Conservation (phyloP, 1,140 invertebrate genomes). For the Macrobrachium rosenbergii region DNA sequence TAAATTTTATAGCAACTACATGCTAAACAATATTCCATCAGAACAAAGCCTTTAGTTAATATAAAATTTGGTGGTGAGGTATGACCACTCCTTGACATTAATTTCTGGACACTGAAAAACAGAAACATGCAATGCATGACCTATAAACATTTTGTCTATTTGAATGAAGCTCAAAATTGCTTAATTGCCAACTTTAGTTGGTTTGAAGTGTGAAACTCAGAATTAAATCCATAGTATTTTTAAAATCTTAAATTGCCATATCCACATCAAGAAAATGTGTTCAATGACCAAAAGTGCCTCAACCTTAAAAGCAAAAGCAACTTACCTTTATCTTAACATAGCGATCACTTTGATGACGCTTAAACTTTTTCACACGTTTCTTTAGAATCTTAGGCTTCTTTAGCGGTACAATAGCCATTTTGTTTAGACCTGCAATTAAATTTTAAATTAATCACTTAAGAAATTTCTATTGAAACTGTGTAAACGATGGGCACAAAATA, state of each 20-base stretch:
- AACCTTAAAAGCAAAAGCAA: conserved; percentile 54
- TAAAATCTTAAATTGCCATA: too few relatives aligned
- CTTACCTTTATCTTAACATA: conserved; percentile 94
- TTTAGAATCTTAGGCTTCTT: conserved; percentile 92
- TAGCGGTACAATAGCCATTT: conserved; percentile 88
- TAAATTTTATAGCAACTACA: conserved; percentile 2
- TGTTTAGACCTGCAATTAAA: conserved; percentile 12
- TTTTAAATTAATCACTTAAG: too few relatives aligned
- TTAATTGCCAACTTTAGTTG: too few relatives aligned
- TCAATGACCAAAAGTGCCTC: conserved; percentile 4
- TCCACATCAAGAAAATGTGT: neutral
- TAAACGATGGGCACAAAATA: too few relatives aligned
- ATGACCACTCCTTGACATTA: neutral
- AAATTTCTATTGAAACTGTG: too few relatives aligned
- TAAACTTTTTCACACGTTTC: conserved; percentile 97
- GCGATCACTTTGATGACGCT: conserved; percentile 95
- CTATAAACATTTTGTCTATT: too few relatives aligned
- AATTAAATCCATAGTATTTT: too few relatives aligned
- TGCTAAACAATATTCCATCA: conserved; percentile 45
- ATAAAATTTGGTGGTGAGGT: too few relatives aligned
- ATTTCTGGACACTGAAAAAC: too few relatives aligned
- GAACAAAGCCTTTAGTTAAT: neutral
- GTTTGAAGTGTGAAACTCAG: too few relatives aligned
- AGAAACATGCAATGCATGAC: too few relatives aligned
- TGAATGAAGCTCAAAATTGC: too few relatives aligned